A percentile compares a stretch with the other conserved stretches of the same genome.
Conservation (phyloP, 2,797 vertebrate species). For the Liasis olivaceus region DNA sequence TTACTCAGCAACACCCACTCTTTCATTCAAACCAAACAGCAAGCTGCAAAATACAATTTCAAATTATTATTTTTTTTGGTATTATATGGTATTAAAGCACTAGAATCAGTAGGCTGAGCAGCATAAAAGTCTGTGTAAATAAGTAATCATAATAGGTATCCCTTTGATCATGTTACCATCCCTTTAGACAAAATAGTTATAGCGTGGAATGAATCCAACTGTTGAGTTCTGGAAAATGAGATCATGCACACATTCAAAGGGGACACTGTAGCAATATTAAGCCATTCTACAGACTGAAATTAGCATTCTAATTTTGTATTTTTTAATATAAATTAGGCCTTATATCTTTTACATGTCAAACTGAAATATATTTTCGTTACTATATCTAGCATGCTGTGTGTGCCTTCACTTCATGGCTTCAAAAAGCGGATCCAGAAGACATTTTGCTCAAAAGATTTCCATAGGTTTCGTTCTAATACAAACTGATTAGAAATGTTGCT, state of each 20-base stretch:
- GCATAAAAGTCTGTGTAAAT: neutral
- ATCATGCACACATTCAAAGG: neutral
- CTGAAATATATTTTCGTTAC: neutral
- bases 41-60: neutral
- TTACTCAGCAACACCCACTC: no score
- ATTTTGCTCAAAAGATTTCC: neutral
- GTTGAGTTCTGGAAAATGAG: neutral
- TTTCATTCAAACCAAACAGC: neutral
- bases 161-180: neutral
- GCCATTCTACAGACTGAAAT: neutral
- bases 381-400: neutral
- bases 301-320: neutral
- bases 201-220: no score
- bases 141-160: neutral
- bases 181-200: neutral
- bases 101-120: neutral
- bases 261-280: neutral
- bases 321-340: neutral
- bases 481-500: neutral
- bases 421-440: neutral
- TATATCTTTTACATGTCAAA: neutral
- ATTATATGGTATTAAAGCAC: neutral
- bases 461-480: neutral
- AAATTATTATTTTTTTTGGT: neutral
- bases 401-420: neutral